These are phyloP conservation scores for Zosterops borbonicus DNA, from an alignment of 2,113 vertebrate genomes.

Conservation along the genomic window DNA sequence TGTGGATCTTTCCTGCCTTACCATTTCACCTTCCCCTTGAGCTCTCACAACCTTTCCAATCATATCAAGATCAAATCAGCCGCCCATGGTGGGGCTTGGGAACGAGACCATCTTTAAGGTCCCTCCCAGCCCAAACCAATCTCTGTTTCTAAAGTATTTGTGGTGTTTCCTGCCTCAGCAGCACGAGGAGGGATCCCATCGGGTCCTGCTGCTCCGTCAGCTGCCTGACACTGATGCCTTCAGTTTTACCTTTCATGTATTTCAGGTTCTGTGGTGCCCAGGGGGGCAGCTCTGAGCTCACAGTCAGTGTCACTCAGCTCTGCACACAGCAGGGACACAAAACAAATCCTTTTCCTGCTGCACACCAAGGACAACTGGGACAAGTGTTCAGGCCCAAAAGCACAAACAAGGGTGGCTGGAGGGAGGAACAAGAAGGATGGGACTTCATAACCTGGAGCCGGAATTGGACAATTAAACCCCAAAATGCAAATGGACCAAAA, in stretches of 20 bases:
- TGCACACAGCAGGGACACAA: background rate
- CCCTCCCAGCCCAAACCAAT: background rate
- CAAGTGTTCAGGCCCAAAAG: background rate
- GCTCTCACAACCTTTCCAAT: rapidly evolving
- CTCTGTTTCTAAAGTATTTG: background rate
- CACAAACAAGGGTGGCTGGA: background rate
- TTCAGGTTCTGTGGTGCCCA: background rate
- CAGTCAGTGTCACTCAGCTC: background rate
- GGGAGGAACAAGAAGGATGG: background rate
- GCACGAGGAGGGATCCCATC: background rate
- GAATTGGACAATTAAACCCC: background rate
- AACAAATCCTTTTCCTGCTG: background rate
- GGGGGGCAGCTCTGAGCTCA: background rate
- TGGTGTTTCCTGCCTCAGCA: background rate
- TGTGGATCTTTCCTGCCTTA: background rate
- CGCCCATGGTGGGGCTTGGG: background rate
- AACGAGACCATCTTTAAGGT: rapidly evolving
- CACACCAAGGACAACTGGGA: background rate
- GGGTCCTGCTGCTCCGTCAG: background rate
- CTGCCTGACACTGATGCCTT: background rate
- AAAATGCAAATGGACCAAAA: background rate
- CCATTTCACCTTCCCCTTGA: background rate
- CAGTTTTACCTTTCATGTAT: rapidly evolving
- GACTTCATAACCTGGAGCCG: background rate
- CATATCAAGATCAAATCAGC: rapidly evolving